phyloP scores from a whole-genome alignment of 2,888 invertebrate species.

The Polyommatus icarus region DNA sequence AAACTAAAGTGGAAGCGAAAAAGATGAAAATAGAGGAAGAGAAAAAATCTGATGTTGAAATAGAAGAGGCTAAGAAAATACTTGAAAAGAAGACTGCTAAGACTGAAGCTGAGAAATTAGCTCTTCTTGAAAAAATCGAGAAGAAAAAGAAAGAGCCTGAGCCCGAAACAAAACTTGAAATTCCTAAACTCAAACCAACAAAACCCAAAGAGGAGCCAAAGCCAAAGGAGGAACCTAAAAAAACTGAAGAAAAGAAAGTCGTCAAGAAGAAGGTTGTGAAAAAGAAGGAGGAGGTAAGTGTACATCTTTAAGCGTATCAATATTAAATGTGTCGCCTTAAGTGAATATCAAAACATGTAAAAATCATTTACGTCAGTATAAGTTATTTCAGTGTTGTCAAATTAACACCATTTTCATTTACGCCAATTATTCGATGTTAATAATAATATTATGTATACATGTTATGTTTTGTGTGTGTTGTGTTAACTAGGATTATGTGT shows the following conservation, averaged over 20 bases:
- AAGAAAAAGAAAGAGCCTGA: constrained; percentile 72
- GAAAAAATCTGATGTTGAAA: constrained; percentile 65
- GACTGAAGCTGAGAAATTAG: constrained; percentile 75
- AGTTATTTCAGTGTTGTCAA: background rate
- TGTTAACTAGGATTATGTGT: constrained; percentile 61
- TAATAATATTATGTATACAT: constrained; percentile 7
- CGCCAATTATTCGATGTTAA: background rate
- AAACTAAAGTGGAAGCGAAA: constrained; percentile 56
- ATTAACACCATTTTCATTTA: constrained; percentile 12
- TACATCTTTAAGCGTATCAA: constrained; percentile 32
- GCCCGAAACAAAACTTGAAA: constrained; percentile 80
- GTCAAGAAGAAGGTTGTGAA: constrained; percentile 76
- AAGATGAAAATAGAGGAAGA: constrained; percentile 63
- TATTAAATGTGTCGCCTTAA: constrained; percentile 51
- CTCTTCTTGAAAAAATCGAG: constrained; percentile 76
- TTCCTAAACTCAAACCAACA: constrained; percentile 81
- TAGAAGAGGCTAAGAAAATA: constrained; percentile 73
- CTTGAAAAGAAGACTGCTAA: constrained; percentile 73
- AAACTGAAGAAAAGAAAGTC: constrained; percentile 62
- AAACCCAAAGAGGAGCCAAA: constrained; percentile 75
- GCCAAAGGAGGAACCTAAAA: constrained; percentile 68
- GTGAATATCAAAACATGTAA: constrained; percentile 20
- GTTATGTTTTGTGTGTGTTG: constrained; percentile 50
- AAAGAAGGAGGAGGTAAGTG: constrained; percentile 76
- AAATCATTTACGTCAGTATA: background rate